Evolutionary conservation across 2,888 invertebrate species (phyloP).

Genomic region (Lymantria dispar): DNA sequence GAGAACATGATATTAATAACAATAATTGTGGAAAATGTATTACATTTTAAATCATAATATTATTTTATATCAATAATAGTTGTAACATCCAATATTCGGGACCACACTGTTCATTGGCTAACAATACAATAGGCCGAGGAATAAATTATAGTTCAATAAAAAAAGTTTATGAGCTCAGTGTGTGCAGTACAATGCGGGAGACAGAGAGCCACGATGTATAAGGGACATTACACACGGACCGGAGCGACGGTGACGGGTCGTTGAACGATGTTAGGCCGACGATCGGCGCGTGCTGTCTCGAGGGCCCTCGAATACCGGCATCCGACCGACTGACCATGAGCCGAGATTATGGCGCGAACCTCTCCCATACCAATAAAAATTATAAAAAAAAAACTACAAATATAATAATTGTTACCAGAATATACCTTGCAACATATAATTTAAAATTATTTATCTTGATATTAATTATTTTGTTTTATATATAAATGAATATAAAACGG

Average conservation of each 20-base stretch:
- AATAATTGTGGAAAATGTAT: too few relatives aligned
- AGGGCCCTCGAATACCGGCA: slow-evolving; percentile 10
- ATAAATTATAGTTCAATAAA: slow-evolving; percentile 3
- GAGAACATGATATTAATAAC: too few relatives aligned
- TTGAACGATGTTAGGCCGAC: slow-evolving; percentile 14
- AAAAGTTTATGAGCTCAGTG: not conserved
- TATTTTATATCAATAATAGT: too few relatives aligned
- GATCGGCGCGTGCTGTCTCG: slow-evolving; percentile 12
- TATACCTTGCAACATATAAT: not conserved
- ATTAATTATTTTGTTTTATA: not conserved
- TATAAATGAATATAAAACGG: not conserved
- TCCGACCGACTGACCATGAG: slow-evolving; percentile 13
- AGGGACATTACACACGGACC: slow-evolving; percentile 8
- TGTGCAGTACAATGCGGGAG: not conserved
- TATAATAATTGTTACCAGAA: not conserved
- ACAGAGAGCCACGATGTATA: slow-evolving; percentile 3
- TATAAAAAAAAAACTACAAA: not conserved
- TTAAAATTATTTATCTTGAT: not conserved
- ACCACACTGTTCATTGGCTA: too few relatives aligned
- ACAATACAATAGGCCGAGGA: not conserved
- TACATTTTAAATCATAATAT: too few relatives aligned
- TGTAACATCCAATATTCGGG: too few relatives aligned
- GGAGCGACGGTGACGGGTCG: slow-evolving; percentile 5
- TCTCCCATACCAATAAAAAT: not conserved
- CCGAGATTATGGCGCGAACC: slow-evolving; percentile 6